Evolutionary conservation across 2,113 vertebrate species (phyloP).

Genomic region (Leptobrachium leishanense): DNA sequence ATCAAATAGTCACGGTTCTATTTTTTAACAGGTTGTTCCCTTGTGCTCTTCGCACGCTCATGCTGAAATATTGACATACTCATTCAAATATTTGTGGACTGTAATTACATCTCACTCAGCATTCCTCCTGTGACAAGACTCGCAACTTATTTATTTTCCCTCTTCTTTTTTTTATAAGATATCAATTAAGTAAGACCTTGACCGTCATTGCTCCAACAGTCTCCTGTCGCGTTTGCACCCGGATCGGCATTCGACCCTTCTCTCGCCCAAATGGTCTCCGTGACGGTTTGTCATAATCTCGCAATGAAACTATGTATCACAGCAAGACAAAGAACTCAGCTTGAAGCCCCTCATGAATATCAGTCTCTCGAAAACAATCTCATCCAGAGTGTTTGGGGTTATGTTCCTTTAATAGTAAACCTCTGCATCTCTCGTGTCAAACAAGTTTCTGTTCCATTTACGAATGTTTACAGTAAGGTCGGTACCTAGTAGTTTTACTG

Average conservation of each 20-base stretch:
- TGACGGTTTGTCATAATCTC: constrained; percentile 16
- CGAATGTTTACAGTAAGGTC: constrained; percentile 24
- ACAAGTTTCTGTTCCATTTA: constrained; percentile 27
- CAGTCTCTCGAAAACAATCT: constrained; percentile 27
- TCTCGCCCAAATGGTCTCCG: background rate
- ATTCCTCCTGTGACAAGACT: background rate
- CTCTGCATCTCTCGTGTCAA: background rate
- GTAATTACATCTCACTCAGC: background rate
- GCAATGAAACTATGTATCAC: background rate
- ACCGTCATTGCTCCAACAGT: background rate
- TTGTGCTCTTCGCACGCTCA: background rate
- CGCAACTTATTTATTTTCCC: background rate
- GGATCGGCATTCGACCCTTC: background rate
- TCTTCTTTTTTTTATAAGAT: background rate
- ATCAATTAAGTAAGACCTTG: background rate
- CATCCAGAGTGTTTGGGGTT: constrained; percentile 12
- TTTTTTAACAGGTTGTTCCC: background rate
- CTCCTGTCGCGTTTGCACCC: background rate
- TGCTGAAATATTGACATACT: background rate
- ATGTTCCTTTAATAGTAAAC: constrained; percentile 35
- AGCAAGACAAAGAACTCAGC: constrained; percentile 16
- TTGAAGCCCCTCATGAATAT: constrained; percentile 34
- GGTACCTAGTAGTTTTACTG: constrained; percentile 24
- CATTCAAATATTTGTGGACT: constrained; percentile 2
- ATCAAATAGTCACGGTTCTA: background rate